Base-by-base conservation (phyloP, 2,888 invertebrate genomes). In the Drosophila subsilvestris region DNA sequence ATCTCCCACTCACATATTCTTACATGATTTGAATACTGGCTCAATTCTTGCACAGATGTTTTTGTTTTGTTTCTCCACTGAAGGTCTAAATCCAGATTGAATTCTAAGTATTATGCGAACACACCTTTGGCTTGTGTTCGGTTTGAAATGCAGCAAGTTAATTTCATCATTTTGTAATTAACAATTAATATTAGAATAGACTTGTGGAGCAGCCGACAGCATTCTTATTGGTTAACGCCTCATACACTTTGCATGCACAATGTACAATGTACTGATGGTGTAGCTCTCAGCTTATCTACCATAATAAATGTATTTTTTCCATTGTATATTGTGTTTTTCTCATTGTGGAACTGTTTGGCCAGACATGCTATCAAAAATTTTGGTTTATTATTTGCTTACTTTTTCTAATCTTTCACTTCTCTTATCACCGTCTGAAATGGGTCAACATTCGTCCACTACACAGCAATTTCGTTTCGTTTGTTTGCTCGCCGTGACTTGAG, bases 111-210 rank as follows among this genome's bases (percentile, higher is more conserved):
- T 49, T 7, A 27, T 27, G 1, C 6, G 17, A 53, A 51, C 69
- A 70, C 69, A 55, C 69, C 62, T 56, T 20, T 47, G 25, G 27
- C 45, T 22, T 18, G 25, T 18, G 54, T 27, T 75, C 61, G 66
- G 62, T 76, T 85, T 80, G 78, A 79, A 83, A 78, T 75, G 54
- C 68, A 74, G 63, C 58, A 25, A 55, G 66, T 49, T 27, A 63
- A 85, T 85, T 85, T 80, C 85, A 85, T 85, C 85, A 85, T 87
- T 71, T 65, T 55, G 44, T 54, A 58, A 73, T 74, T 73, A 59
- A 42, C 47, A 63, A 56, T 62, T 63, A 58, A 72, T 76, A 82
- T 76, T 80, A 72, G 54, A 69, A 71, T 60, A 63, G 59, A 75
- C 56, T 76, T 61, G 60, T 70, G 18, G 71, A 62, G 49, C 57